Percentiles rank a stretch among this genome's conserved stretches.
Evolutionary conservation across 2,113 vertebrate species (phyloP).

Genomic region (Stigmatopora nigra): DNA sequence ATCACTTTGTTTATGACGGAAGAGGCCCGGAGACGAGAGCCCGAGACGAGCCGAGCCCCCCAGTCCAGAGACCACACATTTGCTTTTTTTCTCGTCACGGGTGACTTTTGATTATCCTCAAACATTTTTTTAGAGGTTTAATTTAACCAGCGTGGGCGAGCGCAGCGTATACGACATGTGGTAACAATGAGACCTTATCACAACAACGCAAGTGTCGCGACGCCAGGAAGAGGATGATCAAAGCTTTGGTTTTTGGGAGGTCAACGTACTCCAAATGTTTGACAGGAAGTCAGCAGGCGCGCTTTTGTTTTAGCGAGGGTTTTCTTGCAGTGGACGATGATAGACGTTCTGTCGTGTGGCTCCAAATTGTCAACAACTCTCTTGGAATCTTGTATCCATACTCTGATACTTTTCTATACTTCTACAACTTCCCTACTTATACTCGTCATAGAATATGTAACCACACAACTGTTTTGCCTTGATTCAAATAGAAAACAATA

Average conservation of each 20-base stretch:
- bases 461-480: no score
- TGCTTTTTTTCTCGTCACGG: neutral
- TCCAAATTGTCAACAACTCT: no score
- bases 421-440: no score
- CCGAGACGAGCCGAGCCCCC: no score
- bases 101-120: slow-evolving; percentile 7
- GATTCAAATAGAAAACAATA: no score
- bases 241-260: slow-evolving; percentile 4
- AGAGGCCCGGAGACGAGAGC: slow-evolving; percentile 65
- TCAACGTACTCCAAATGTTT: neutral
- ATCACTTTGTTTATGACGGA: slow-evolving; percentile 75
- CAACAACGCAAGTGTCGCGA: neutral
- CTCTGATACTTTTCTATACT: no score
- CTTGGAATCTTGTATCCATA: no score
- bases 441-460: no score
- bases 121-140: neutral
- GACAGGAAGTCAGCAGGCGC: neutral
- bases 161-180: neutral
- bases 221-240: slow-evolving; percentile 6
- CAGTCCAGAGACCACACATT: slow-evolving; percentile 6
- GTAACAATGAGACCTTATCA: slow-evolving; percentile 4
- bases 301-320: neutral
- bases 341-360: no score
- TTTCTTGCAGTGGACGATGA: neutral
- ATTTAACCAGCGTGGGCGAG: neutral